Percentiles rank a stretch among this genome's conserved stretches.
Conservation (phyloP, 1,140 invertebrate species). For the Goniozus legneri region DNA sequence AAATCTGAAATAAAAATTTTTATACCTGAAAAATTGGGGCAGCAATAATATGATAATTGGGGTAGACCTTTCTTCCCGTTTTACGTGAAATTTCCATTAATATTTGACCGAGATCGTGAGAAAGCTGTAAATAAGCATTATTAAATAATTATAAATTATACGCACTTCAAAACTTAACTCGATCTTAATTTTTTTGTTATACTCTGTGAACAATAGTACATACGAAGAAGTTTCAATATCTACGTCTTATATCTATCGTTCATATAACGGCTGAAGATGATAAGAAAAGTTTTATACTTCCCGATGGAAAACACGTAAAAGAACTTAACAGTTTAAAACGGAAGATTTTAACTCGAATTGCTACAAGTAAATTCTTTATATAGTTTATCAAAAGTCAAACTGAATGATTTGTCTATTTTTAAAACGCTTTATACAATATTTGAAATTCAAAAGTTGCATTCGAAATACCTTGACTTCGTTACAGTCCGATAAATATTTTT, state of each 20-base stretch:
- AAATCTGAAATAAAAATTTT: neutral
- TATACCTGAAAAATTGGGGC: constrained; percentile 33
- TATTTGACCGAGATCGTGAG: constrained; percentile 26
- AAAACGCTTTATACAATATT: too few relatives aligned
- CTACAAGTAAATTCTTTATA: too few relatives aligned
- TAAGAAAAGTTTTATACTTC: too few relatives aligned
- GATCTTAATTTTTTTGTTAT: neutral
- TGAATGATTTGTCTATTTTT: too few relatives aligned
- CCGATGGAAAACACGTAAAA: neutral
- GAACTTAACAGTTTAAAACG: neutral
- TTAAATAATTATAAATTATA: neutral
- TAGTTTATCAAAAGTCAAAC: too few relatives aligned
- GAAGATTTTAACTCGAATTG: too few relatives aligned
- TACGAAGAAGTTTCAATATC: neutral
- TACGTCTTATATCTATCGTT: neutral
- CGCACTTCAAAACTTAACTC: neutral
- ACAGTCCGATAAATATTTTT: constrained; percentile 25
- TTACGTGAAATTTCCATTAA: constrained; percentile 17
- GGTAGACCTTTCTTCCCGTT: constrained; percentile 17
- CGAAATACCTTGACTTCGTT: constrained; percentile 23
- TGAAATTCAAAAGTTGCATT: neutral
- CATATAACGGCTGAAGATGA: neutral
- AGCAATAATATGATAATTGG: constrained; percentile 29
- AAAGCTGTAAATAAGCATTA: constrained; percentile 19
- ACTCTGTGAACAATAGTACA: neutral